Conservation (phyloP, 2,888 invertebrate species). For the Drosophila niveifrons region DNA sequence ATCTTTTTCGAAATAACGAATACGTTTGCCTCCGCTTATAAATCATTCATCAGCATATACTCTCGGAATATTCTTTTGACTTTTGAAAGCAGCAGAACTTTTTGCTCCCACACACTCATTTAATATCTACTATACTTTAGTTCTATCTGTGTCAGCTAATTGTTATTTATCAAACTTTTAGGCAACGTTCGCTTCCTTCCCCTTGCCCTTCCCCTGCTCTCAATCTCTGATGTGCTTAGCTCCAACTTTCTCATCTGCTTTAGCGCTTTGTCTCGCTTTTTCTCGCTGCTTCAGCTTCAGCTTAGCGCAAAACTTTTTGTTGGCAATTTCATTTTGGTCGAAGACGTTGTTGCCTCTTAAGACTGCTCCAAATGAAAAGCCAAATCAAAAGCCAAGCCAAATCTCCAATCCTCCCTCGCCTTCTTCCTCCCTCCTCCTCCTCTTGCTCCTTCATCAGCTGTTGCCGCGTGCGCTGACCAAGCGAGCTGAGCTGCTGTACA, state of each 20-base stretch:
- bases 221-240: too few species aligned
- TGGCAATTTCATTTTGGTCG: slow-evolving; percentile 59
- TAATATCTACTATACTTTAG: slow-evolving; percentile 15
- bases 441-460: slow-evolving; percentile 11
- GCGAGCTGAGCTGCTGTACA: slow-evolving; percentile 30
- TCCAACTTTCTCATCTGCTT: slow-evolving; percentile 50
- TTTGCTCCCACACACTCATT: slow-evolving; percentile 11
- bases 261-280: not conserved
- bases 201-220: too few species aligned
- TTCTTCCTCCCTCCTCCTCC: too few species aligned
- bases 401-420: not conserved
- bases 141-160: slow-evolving; percentile 58
- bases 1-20: slow-evolving; percentile 11
- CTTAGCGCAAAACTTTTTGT: slow-evolving; percentile 55
- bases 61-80: slow-evolving; percentile 1
- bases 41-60: slow-evolving; percentile 38
- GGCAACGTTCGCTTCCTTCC: slow-evolving; percentile 6
- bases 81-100: slow-evolving; percentile 11
- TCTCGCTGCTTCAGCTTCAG: slow-evolving; percentile 8
- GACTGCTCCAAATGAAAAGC: slow-evolving; percentile 44
- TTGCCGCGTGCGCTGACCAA: slow-evolving; percentile 42
- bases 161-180: slow-evolving; percentile 64
- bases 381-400: slow-evolving; percentile 47
- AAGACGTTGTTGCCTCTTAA: slow-evolving; percentile 35
- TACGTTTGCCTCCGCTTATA: slow-evolving; percentile 26